Percentiles rank a stretch among this genome's conserved stretches.
Evolutionary conservation across 2,797 vertebrate genomes (phyloP).

Genomic region (Arrhamphus sclerolepis): DNA sequence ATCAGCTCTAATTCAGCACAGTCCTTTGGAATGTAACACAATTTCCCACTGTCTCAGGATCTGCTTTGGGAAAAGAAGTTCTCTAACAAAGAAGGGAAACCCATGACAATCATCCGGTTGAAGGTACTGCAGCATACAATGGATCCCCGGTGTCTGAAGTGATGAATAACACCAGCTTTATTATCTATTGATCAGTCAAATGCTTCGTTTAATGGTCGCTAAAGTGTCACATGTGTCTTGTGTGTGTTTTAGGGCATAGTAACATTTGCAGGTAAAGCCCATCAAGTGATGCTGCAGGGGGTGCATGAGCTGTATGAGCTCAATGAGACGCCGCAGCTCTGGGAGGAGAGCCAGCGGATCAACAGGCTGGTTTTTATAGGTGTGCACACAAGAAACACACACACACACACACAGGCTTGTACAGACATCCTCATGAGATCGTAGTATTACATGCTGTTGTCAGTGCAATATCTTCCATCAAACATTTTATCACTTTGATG

Average conservation of each 20-base stretch:
- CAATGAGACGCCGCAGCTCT: conserved; percentile 88
- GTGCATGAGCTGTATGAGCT: conserved; percentile 96
- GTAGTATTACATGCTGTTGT: too few relatives aligned
- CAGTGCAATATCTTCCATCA: too few relatives aligned
- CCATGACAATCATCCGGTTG: conserved; percentile 91
- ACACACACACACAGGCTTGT: background rate
- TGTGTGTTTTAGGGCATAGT: conserved; percentile 87
- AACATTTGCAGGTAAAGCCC: conserved; percentile 86
- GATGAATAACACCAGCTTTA: conserved; percentile 44
- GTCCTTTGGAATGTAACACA: conserved; percentile 45
- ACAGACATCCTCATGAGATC: background rate
- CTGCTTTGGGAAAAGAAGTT: conserved; percentile 94
- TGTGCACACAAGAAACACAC: conserved; percentile 60
- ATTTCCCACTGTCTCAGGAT: conserved; percentile 78
- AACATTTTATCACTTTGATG: too few relatives aligned
- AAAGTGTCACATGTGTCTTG: conserved; percentile 58
- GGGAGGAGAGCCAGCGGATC: conserved; percentile 83
- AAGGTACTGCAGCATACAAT: conserved; percentile 82
- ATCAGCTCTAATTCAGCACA: conserved; percentile 23
- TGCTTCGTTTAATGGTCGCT: conserved; percentile 35
- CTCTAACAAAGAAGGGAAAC: conserved; percentile 82
- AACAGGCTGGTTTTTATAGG: conserved; percentile 94
- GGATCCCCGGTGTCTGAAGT: conserved; percentile 15
- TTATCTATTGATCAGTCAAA: conserved; percentile 46
- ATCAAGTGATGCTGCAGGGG: conserved; percentile 93